A percentile compares a stretch with the other conserved stretches of the same genome.
Conservation (phyloP, 2,113 vertebrate species). For the Marcusenius ussheri region DNA sequence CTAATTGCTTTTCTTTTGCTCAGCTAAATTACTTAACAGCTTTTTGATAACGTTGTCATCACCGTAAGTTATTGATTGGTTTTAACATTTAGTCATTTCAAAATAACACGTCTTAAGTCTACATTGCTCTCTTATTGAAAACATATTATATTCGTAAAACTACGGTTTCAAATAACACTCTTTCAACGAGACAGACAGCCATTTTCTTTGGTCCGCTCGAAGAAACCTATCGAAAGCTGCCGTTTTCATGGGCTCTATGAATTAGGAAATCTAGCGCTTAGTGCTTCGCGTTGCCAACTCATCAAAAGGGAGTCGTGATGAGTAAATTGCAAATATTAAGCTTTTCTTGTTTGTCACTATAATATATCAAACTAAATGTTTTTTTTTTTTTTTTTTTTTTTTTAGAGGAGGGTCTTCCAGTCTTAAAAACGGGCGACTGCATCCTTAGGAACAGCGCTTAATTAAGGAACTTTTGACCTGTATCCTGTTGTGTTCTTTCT, state of each 20-base stretch:
- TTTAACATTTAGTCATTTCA: background rate
- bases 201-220: constrained; percentile 51
- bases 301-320: background rate
- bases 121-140: background rate
- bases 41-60: background rate
- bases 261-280: constrained; percentile 34
- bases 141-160: background rate
- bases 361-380: background rate
- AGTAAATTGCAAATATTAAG: background rate
- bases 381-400: background rate
- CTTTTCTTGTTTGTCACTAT: background rate
- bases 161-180: constrained; percentile 26
- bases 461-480: background rate
- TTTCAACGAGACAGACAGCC: constrained; percentile 44
- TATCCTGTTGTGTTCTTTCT: background rate
- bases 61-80: background rate
- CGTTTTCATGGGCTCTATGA: constrained; percentile 31
- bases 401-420: background rate
- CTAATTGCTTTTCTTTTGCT: background rate
- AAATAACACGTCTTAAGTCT: background rate
- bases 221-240: constrained; percentile 33
- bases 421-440: background rate
- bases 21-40: background rate
- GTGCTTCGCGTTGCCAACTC: background rate
- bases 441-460: background rate